Base-by-base conservation (phyloP, 2,797 vertebrate species). In the Fistularia tabacaria region DNA sequence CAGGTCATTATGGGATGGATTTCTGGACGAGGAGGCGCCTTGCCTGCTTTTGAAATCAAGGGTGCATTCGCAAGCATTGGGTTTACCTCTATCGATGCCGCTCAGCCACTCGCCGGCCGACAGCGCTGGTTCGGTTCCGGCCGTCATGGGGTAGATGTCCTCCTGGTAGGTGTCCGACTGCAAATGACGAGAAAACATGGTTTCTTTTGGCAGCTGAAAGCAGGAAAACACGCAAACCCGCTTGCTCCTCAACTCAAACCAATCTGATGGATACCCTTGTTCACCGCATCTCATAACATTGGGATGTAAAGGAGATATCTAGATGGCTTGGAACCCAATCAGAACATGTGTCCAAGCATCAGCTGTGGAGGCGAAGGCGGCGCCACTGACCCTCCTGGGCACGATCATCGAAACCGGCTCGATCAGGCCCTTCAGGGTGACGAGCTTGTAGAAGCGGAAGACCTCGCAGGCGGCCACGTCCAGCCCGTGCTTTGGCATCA, bases 351-450 rank as follows among this genome's bases (percentile, higher is more conserved):
- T 11, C 25, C 2, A 25, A 25, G 25, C 2, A 25, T 25, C 25
- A 5, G 25, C 25, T 25, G 25, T 5, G 5, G 25, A 25, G 25
- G 25, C 25, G 25, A 25, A 25, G 25, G 25, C 25, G 25, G 25
- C 61, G 50, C 13, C 51, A 86, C 96, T 95, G 77, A 99, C 97
- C 91, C 95, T 91, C 82, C 97, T 89, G 0, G 97, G 97, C 59
- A 99, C 97, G 0, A 98, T 99, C 97, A 99, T 99, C 3, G 97
- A 99, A 85, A 99, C 94, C 8, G 97, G 97, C 71, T 99, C 97
- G 0, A 99, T 94, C 56, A 97, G 83, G 44, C 95, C 95, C 88
- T 98, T 99, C 56, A 98, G 90, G 1, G 95, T 98, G 79, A 99
- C 82, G 14, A 99, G 90, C 83, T 98, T 98, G 90, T 99, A 99